Base-by-base conservation (phyloP, 2,113 vertebrate species). In the human region DNA sequence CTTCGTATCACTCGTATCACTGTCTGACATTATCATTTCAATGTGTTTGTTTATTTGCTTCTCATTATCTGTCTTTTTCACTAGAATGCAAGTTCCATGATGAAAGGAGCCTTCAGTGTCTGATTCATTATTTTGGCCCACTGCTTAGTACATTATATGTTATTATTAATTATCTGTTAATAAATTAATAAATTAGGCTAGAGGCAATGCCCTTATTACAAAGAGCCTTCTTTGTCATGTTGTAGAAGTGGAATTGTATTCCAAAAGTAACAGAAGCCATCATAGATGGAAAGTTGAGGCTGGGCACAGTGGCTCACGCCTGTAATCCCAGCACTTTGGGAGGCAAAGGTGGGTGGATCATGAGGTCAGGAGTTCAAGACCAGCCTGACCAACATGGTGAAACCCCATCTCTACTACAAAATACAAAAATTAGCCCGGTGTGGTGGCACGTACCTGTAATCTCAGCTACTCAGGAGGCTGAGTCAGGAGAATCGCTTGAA, bases 91-190 rank as follows among this genome's bases (percentile, higher is more conserved):
- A 75, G 20, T 90, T 95, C 6, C 27, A 18, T 14, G 13, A 80
- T 92, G 73, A 83, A 6, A 80, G 45, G 11, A 35, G 83, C 35
- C 17, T 64, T 89, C 11, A 16, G n/a, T 81, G 1, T 78, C 40
- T 86, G 30, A 94, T 64, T 92, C 17, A 57, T 76, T 25, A 76
- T 82, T 92, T 94, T 75, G 35, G 6, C 18, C 13, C 55, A 43
- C 12, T 85, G 9, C 16, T 17, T 70, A 11, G 9, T 11, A 70
- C 20, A 35, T 59, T 81, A 16, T 70, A 48, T 85, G 22, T 93
- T 70, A 32, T 86, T 61, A 68, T 79, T 72, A 94, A 14, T 55
- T 85, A 25, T 45, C 20, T 90, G 2, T 55, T 81, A 78, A 61
- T 66, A 20, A 22, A 78, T 84, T 91, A 5, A 85, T 23, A 75